Base-by-base conservation (phyloP, 2,888 invertebrate genomes). In the Dendrolimus houi region DNA sequence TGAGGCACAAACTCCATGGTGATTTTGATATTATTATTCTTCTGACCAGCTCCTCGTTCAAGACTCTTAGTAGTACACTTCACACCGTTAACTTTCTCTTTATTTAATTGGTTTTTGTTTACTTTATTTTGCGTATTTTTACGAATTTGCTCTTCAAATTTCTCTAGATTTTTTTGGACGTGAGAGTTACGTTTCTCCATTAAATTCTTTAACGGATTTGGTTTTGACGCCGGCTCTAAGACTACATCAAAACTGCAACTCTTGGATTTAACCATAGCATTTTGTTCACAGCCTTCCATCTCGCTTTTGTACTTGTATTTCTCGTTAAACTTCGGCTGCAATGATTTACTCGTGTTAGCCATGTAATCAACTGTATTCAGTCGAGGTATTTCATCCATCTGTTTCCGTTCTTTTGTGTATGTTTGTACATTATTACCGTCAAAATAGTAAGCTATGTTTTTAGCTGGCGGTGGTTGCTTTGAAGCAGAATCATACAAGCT, bases 1-100 rank as follows among this genome's bases (percentile, higher is more conserved):
- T 95, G 95, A 0, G 93, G 93, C 0, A 95, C 93, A 69, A 92
- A 92, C 56, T 91, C 91, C 88, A 92, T 90, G 1, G 87, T 87
- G 29, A 87, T 82, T 75, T 91, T 90, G 8, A 72, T 78, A 58
- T 88, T 89, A 60, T 82, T 83, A 62, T 85, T 89, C 58, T 89
- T 91, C 58, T 81, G 84, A 0, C 81, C 81, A 0, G 89, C 83
- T 54, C 85, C 88, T 67, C 91, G 77, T 75, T 91, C 91, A 9
- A 91, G 76, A 59, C 91, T 91, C 56, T 91, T 91, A 8, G 88
- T 88, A 9, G 79, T 73, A 60, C 83, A 85, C 68, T 87, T 92
- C 14, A 75, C 70, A 55, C 78, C 77, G 59, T 82, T 85, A 0
- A 78, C 79, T 64, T 92, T 91, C 17, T 92, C 91, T 68, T 88